Evolutionary conservation across 2,797 vertebrate species (phyloP).

Genomic region (Chelonia mydas): DNA sequence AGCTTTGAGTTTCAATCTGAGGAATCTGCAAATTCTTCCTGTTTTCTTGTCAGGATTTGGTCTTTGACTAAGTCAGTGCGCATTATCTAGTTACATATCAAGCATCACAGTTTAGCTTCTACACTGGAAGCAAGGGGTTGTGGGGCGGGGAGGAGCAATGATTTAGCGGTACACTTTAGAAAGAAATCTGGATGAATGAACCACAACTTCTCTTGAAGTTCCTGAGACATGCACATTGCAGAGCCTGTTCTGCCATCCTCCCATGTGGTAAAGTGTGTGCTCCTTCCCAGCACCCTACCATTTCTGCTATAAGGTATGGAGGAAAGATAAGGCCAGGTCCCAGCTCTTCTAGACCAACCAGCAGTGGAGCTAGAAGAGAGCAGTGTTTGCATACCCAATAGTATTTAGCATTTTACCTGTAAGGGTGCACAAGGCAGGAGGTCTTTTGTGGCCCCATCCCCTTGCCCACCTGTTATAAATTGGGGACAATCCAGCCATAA

Average conservation of each 20-base stretch:
- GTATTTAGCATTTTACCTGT: background rate
- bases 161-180: background rate
- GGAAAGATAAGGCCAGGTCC: background rate
- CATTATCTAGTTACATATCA: background rate
- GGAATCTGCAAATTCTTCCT: conserved; percentile 19
- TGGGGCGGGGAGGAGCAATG: background rate
- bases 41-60: conserved; percentile 36
- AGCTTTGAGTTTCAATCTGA: background rate
- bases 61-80: conserved; percentile 33
- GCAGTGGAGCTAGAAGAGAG: too few relatives aligned
- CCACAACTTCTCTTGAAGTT: background rate
- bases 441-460: background rate
- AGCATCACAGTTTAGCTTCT: background rate
- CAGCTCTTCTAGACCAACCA: background rate
- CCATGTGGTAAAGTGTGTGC: background rate
- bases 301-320: background rate
- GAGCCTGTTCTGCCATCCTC: background rate
- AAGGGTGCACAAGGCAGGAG: background rate
- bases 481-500: background rate
- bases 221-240: background rate
- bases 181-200: background rate
- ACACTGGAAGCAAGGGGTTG: background rate
- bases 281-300: background rate
- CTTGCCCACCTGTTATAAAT: background rate
- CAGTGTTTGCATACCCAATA: background rate